Evolutionary conservation across 2,888 invertebrate species (phyloP), one percentile per base, ranked within the genome.

Genomic region (Microlaimidae sp.): DNA sequence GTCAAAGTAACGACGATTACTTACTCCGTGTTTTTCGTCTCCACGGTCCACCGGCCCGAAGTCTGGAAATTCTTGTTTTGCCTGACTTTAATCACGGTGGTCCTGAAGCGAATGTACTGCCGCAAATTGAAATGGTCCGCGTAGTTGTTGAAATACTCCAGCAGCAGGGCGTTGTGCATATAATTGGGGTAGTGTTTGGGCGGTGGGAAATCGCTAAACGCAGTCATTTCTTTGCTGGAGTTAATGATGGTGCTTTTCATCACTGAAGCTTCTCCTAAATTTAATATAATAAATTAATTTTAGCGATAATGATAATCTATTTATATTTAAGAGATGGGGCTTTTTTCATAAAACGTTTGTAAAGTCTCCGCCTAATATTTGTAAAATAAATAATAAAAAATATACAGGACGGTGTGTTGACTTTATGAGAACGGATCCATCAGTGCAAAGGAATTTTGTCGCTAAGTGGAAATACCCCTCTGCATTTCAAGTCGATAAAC

Each of bases 151-250:
- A 69, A 53, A 60, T 74, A 73, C 51, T 67, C 59, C 17, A 69
- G 55, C 46, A 70, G 69, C 56, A 67, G 63, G 46, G 56, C 57
- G 58, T 75, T 73, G 52, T 72, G 72, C 69, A 75, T 70, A 61
- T 70, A 75, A 55, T 71, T 71, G 5, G 75, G 71, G 55, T 66
- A 71, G 10, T 73, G 61, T 32, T 64, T 60, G 1, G 74, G 73
- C 1, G 71, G 70, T 1, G 74, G 74, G 59, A 74, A 75, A 62
- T 76, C 70, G 50, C 70, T 67, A 59, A 62, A 71, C 5, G 69
- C 65, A 13, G 63, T 66, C 60, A 71, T 64, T 57, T 70, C 71
- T 59, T 74, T 74, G 51, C 66, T 68, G 4, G 69, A 67, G 59
- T 73, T 73, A 58, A 70, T 72, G 23, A 71, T 63, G 1, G 73